phyloP scores from a whole-genome alignment of 2,888 invertebrate genomes.

The Rambutsinella grinnellia region DNA sequence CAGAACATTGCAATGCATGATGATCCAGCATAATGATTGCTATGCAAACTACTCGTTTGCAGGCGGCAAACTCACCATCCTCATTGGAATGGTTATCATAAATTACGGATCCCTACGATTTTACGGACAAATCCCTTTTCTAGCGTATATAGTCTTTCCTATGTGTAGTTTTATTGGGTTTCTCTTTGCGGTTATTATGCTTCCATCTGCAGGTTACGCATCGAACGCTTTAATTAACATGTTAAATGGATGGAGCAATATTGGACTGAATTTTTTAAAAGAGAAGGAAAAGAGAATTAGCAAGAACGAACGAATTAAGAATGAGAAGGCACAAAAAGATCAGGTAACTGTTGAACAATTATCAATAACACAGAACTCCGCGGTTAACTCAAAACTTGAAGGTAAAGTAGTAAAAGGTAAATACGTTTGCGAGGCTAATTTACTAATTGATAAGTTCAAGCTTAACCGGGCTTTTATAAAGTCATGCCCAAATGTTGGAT shows the following conservation, averaged over 20 bases:
- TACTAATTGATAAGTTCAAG: not conserved
- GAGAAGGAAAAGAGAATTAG: not conserved
- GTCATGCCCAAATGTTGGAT: not conserved
- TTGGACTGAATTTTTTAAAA: constrained; percentile 5
- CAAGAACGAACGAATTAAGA: not conserved
- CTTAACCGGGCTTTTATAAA: not conserved
- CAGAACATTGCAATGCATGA: not conserved
- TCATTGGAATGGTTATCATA: constrained; percentile 1
- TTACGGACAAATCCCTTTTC: constrained; percentile 7
- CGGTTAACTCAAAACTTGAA: too few relatives aligned
- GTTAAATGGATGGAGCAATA: constrained; percentile 8
- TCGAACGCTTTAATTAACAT: not conserved
- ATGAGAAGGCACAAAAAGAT: not conserved
- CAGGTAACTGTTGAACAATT: not conserved
- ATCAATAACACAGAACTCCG: too few relatives aligned
- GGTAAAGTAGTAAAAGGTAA: too few relatives aligned
- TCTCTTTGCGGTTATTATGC: constrained; percentile 4
- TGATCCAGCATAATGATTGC: constrained; percentile 4
- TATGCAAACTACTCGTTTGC: not conserved
- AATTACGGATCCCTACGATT: not conserved
- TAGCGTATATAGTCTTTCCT: not conserved
- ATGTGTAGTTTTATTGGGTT: constrained; percentile 7
- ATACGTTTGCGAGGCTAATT: too few relatives aligned
- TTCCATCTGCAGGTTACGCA: constrained; percentile 2
- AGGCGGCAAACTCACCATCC: not conserved